Base-by-base conservation (phyloP, 2,797 vertebrate species). In the Tenualosa thibaudeaui region DNA sequence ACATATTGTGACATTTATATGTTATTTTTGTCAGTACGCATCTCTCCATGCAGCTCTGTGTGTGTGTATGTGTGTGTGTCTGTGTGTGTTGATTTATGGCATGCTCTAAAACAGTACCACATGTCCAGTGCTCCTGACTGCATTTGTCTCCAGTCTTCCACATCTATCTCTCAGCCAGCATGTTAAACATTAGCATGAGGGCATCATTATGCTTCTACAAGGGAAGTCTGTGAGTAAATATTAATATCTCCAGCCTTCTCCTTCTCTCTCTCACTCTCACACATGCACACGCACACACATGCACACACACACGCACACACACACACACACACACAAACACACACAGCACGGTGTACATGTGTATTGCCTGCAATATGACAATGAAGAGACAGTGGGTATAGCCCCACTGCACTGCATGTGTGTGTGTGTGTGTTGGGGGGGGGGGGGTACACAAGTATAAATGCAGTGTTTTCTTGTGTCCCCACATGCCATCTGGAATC, bases 311-410 rank as follows among this genome's bases (percentile, higher is more conserved):
- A 54, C 53, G 19, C 53, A 54, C 53, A 54, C 53, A 54, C 54
- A 56, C 54, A 56, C 54, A 56, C 54, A 56, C 54, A 56, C 17
- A 56, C 68, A 37, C 68, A 37, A 7, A 37, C 68, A 31, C 26
- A 2, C 22, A 13, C 62, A 31, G 31, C 19, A 15, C 37, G 4
- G 68, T 75, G 68, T 75, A 40, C 83, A 87, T 84, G 65, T 65
- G 49, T 71, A 82, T 87, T 50, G 71, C 75, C 71, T 84, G 87
- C 86, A 88, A 90, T 85, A 88, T 58, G 53, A 88, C 89, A 86
- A 85, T 68, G 49, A 60, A 78, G 81, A 81, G 54, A 87, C 86
- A 88, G 87, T 85, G 75, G 54, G 31, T 83, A 22, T 53, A 65
- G 81, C 26, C 81, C 31, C 54, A 6, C 26, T 81, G 37, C 40